Conservation (phyloP, 2,113 vertebrate species). For the Otus sunia region DNA sequence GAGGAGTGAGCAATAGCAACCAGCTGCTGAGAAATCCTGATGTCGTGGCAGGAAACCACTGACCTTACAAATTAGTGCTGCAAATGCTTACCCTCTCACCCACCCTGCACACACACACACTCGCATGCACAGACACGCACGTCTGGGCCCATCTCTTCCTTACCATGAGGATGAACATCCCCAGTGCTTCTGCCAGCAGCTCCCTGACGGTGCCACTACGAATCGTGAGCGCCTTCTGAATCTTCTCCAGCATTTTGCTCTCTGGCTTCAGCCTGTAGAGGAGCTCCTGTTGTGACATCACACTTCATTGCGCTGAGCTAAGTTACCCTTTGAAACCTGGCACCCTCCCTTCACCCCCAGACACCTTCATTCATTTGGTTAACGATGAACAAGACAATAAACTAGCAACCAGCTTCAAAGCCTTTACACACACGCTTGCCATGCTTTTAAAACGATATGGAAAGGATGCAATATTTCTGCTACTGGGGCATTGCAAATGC, state of each 20-base stretch:
- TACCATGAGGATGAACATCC: conserved; percentile 86
- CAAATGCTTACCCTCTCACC: not conserved
- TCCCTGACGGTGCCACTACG: conserved; percentile 62
- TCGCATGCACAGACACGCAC: fast-evolving
- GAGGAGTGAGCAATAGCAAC: not conserved
- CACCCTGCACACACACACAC: fast-evolving
- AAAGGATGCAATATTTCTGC: not conserved
- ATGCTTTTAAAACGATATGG: not conserved
- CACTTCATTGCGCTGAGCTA: not conserved
- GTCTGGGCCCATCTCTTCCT: not conserved
- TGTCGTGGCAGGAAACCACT: not conserved
- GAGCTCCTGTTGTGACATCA: not conserved
- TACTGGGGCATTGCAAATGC: not conserved
- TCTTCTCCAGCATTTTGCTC: not conserved
- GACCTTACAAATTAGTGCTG: not conserved
- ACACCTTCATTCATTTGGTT: conserved; percentile 39
- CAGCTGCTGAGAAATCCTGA: not conserved
- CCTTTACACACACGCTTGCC: not conserved
- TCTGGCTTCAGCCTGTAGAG: fast-evolving
- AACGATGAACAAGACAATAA: conserved; percentile 52
- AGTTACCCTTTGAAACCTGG: conserved; percentile 61
- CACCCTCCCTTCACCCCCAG: not conserved
- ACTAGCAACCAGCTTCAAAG: not conserved
- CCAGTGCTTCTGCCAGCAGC: conserved; percentile 78
- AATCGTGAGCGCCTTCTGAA: not conserved